A percentile compares a stretch with the other conserved stretches of the same genome.
These are phyloP conservation scores for Proisotoma minuta DNA, from an alignment of 2,888 invertebrate species.

Conservation along the genomic window DNA sequence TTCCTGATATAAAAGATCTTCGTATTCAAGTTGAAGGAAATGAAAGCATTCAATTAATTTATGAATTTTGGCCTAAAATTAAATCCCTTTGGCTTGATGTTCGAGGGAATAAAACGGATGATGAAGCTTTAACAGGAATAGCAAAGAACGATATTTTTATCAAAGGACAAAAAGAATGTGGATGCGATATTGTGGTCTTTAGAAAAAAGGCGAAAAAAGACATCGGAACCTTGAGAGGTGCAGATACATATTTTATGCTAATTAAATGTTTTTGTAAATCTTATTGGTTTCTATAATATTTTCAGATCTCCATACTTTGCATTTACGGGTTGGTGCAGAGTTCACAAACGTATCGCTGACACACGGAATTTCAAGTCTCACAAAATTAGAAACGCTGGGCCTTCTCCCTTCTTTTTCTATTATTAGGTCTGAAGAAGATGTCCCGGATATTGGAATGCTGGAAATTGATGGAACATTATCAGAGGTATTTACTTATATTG, in stretches of 20 bases:
- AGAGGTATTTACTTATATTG: not conserved
- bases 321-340: slow-evolving; percentile 19
- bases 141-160: slow-evolving; percentile 14
- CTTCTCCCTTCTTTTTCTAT: slow-evolving; percentile 24
- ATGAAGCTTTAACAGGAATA: slow-evolving; percentile 34
- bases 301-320: slow-evolving; percentile 23
- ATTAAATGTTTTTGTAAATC: not conserved
- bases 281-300: slow-evolving; percentile 1
- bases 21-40: slow-evolving; percentile 28
- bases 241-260: not conserved
- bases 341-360: slow-evolving; percentile 23
- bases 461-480: too few species aligned
- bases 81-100: slow-evolving; percentile 25
- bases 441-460: not conserved
- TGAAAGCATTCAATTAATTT: slow-evolving; percentile 21
- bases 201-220: too few species aligned
- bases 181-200: too few species aligned
- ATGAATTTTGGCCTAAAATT: slow-evolving; percentile 22
- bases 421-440: too few species aligned
- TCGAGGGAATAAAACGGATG: slow-evolving; percentile 6
- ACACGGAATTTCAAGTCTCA: slow-evolving; percentile 28
- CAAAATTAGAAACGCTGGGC: slow-evolving; percentile 22
- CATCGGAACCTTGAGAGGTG: slow-evolving; percentile 23
- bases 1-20: slow-evolving; percentile 27
- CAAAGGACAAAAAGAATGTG: slow-evolving; percentile 14